A percentile compares a stretch with the other conserved stretches of the same genome.
These are phyloP conservation scores for Hippasteria phrygiana DNA, from an alignment of 53 echinoderm and acorn worm species.

Conservation along the genomic window DNA sequence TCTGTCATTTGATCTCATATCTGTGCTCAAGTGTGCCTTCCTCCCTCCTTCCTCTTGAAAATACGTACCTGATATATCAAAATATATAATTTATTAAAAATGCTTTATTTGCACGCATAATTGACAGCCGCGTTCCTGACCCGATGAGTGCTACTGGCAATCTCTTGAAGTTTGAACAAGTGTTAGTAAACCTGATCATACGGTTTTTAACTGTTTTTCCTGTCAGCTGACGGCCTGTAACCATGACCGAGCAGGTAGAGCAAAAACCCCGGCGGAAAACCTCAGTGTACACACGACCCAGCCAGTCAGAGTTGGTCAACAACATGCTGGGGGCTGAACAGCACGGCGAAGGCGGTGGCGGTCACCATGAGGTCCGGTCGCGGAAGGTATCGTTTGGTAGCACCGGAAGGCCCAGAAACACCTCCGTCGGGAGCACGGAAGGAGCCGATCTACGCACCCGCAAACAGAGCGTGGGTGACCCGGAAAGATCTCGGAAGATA, in stretches of 20 bases:
- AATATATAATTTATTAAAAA: not conserved
- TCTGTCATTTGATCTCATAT: no score
- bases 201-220: conserved; percentile 8
- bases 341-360: conserved; percentile 8
- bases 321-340: not conserved
- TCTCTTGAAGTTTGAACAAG: conserved; percentile 55
- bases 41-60: no score
- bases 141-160: not conserved
- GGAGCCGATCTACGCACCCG: conserved; percentile 12
- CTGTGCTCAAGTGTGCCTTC: no score
- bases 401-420: conserved; percentile 18
- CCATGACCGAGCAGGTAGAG: conserved; percentile 41
- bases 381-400: conserved; percentile 63
- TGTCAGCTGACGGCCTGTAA: no score
- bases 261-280: conserved; percentile 45
- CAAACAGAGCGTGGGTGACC: conserved; percentile 38
- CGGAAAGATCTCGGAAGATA: conserved; percentile 32
- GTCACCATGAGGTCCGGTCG: conserved; percentile 30
- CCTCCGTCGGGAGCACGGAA: conserved; percentile 27
- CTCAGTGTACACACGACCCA: conserved; percentile 31
- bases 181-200: not conserved
- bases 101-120: not conserved
- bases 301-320: not conserved
- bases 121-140: not conserved
- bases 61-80: not conserved